Conservation (phyloP, 2,797 vertebrate species). For the Trachurus trachurus region DNA sequence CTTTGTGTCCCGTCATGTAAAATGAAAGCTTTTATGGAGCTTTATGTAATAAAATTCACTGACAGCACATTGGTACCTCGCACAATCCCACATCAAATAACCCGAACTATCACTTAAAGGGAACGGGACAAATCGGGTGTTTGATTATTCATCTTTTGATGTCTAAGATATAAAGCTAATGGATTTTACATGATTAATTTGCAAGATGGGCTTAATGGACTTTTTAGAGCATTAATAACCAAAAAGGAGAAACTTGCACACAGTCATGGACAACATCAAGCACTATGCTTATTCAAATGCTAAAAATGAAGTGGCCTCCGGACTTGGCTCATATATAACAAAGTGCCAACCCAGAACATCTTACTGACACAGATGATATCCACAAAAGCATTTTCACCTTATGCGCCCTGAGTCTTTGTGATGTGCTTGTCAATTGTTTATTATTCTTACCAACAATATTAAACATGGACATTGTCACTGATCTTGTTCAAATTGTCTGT, state of each 20-base stretch:
- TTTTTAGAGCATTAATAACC: slow-evolving; percentile 13
- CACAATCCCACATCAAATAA: too few species aligned
- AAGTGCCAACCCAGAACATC: background rate
- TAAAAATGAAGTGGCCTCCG: background rate
- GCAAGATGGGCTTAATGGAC: slow-evolving; percentile 24
- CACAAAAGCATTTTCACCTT: background rate
- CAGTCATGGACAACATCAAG: background rate
- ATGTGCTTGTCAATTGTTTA: background rate
- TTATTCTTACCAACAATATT: background rate
- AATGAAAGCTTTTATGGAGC: background rate
- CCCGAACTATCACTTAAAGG: background rate
- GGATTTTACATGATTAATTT: slow-evolving; percentile 5
- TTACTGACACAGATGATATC: background rate
- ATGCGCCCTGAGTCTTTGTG: background rate
- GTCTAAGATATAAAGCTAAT: slow-evolving; percentile 17
- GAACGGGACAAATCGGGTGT: background rate
- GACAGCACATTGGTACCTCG: background rate
- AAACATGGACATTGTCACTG: background rate
- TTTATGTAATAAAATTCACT: background rate
- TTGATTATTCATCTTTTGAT: background rate
- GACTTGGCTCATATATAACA: background rate
- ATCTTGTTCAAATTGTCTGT: background rate
- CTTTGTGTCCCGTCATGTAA: background rate
- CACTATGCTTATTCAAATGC: background rate
- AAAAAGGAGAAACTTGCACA: background rate